Evolutionary conservation across 1,140 invertebrate genomes (phyloP).

Genomic region (Plectus sambesii): DNA sequence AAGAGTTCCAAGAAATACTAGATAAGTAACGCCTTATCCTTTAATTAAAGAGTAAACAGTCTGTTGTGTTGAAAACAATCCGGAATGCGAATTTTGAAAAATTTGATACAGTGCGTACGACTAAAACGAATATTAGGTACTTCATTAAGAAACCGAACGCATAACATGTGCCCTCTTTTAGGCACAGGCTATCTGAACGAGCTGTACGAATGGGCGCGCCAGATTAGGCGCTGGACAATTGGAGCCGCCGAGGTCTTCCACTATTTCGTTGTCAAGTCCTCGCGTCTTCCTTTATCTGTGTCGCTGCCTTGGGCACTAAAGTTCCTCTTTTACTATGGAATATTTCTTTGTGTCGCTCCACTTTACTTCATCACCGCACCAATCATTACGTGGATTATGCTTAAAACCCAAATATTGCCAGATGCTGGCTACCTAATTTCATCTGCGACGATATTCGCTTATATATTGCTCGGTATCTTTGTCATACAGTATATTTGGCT

Average conservation of each 20-base stretch:
- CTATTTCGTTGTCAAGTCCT: constrained; percentile 33
- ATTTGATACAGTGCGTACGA: no score
- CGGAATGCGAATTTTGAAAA: no score
- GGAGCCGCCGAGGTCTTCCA: constrained; percentile 36
- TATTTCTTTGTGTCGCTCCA: constrained; percentile 30
- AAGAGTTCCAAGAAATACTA: no score
- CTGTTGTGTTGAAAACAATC: no score
- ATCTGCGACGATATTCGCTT: constrained; percentile 15
- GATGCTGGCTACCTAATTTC: constrained; percentile 24
- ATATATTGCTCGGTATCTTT: constrained; percentile 25
- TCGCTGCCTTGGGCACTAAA: constrained; percentile 22
- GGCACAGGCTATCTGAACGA: constrained; percentile 28
- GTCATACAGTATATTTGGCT: constrained; percentile 30
- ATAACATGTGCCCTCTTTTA: no score
- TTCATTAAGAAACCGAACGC: no score
- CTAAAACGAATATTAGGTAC: no score
- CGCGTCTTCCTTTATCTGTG: constrained; percentile 18
- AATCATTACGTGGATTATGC: constrained; percentile 19
- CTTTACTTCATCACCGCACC: constrained; percentile 28
- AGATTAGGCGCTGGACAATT: constrained; percentile 33
- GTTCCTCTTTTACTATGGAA: constrained; percentile 33
- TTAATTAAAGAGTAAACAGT: no score
- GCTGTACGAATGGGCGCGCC: constrained; percentile 35
- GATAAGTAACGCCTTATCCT: no score
- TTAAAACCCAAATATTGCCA: constrained; percentile 10